Evolutionary conservation across 2,113 vertebrate genomes (phyloP), one percentile per base, ranked within the genome.

Genomic region (Entelurus aequoreus): DNA sequence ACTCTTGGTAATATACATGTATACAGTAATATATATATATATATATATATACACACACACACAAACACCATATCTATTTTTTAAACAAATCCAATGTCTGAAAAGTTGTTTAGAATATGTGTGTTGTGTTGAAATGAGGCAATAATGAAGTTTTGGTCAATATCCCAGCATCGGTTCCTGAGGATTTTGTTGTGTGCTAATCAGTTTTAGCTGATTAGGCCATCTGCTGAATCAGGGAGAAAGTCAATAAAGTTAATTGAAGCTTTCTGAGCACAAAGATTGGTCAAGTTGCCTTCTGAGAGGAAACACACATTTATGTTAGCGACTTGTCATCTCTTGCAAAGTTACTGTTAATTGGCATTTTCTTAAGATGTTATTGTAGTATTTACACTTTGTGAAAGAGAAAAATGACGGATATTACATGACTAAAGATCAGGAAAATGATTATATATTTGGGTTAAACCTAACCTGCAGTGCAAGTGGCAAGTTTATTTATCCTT

Each of bases 11-110:
- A 82, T 76, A 78, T 88, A 81, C 81, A 88, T 87, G 84, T 89
- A 88, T 80, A 88, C 85, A 83, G 63, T 28, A n/a, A n/a, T n/a
- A n/a, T n/a, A 59, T 44, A 60, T 12, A 48, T 19, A n/a, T 60
- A 46, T 48, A 60, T 76, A 84, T 5, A 50, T 50, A 13, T 15
- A 13, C 13, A 48, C 4, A 50, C 28, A 28, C 3, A 28, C 21
- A 28, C 11, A 7, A 86, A 87, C 85, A 84, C 80, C 79, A 82
- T 88, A 87, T 88, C 84, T 89, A 89, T 89, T 89, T 89, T 88
- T 89, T 77, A 79, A 85, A 85, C 84, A 84, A 88, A 81, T 85
- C 77, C 69, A 72, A 52, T 58, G 74, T 83, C 62, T 16, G 75
- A 76, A 62, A 78, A 74, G 67, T 78, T 74, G 72, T 79, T 81